phyloP scores from a whole-genome alignment of 2,888 invertebrate genomes.

The Gerosis bhagava region DNA sequence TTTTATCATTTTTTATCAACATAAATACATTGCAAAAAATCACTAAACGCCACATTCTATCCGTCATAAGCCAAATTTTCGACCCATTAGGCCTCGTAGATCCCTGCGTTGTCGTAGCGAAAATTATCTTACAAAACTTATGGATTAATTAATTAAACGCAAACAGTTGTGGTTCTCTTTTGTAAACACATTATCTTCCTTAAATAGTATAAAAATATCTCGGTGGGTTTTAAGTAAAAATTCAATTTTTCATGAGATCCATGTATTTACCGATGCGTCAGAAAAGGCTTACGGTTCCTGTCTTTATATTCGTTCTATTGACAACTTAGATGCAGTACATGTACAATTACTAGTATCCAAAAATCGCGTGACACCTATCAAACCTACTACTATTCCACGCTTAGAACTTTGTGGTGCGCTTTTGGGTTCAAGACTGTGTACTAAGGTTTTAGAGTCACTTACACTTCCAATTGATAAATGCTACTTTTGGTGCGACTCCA shows the following conservation, averaged over 20 bases:
- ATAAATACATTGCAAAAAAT: not conserved
- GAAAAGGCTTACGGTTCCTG: slow-evolving; percentile 37
- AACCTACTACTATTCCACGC: slow-evolving; percentile 25
- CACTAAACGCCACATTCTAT: slow-evolving; percentile 9
- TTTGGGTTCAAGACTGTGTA: slow-evolving; percentile 15
- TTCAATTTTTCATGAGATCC: slow-evolving; percentile 28
- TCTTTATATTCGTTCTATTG: slow-evolving; percentile 30
- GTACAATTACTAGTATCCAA: slow-evolving; percentile 19
- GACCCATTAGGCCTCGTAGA: slow-evolving; percentile 13
- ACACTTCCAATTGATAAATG: not conserved
- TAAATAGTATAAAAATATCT: slow-evolving; percentile 33
- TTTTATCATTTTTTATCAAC: slow-evolving; percentile 8
- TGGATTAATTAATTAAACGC: slow-evolving; percentile 30
- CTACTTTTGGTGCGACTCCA: slow-evolving; percentile 11
- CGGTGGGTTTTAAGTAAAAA: slow-evolving; percentile 28
- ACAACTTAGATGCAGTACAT: slow-evolving; percentile 9
- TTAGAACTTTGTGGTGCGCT: slow-evolving; percentile 30
- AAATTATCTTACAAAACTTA: slow-evolving; percentile 33
- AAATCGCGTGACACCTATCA: slow-evolving; percentile 22
- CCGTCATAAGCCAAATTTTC: slow-evolving; percentile 2
- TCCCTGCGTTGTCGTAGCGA: slow-evolving; percentile 34
- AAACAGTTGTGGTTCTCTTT: slow-evolving; percentile 11
- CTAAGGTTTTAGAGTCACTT: slow-evolving; percentile 7
- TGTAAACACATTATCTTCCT: slow-evolving; percentile 6
- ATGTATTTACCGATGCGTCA: slow-evolving; percentile 38